Base-by-base conservation (phyloP, 2,113 vertebrate species). In the Eurystomus gularis region DNA sequence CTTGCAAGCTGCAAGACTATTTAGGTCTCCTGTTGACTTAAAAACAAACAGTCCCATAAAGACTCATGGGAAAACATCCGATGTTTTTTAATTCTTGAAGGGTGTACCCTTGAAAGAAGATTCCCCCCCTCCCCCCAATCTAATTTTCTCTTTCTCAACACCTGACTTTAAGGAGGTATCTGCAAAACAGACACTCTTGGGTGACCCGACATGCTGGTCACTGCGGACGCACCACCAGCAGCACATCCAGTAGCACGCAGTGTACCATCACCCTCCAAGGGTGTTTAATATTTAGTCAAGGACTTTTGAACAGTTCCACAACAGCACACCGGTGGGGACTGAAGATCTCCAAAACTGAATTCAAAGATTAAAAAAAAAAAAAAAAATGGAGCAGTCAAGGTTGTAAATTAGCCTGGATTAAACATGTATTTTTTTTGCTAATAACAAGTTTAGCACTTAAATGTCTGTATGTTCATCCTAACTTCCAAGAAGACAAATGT, bases 281-380 rank as follows among this genome's bases (percentile, higher is more conserved):
- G 79, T 71, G 29, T 90, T 96, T 93, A 93, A 87, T 94, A 20
- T 95, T 97, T 96, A 90, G 85, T 94, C 93, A 94, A 94, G 86
- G 92, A 73, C 82, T 91, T 86, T 49, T 33, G 23, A 94, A 72
- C 55, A 48, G 64, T 90, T 93, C 58, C 86, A 81, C 77, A 88
- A 29, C 61, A 90, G 12, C 19, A 90, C 58, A 48, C 37, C 35
- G 55, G 37, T 23, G 33, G 39, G 33, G 16, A 95, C 60, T 42
- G 57, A 68, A 76, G 42, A 77, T 73, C 46, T 84, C 42, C 23
- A 44, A 93, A 84, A 86, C 69, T n/a, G 44, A 33, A 62, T 80
- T 51, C 33, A 79, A 57, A 85, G 46, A 44, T 68, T 25, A 33
- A 72, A 73, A 64, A n/a, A n/a, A n/a, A n/a, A n/a, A n/a, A n/a